Base-by-base conservation (phyloP, 2,113 vertebrate genomes). In the Zosterops borbonicus region DNA sequence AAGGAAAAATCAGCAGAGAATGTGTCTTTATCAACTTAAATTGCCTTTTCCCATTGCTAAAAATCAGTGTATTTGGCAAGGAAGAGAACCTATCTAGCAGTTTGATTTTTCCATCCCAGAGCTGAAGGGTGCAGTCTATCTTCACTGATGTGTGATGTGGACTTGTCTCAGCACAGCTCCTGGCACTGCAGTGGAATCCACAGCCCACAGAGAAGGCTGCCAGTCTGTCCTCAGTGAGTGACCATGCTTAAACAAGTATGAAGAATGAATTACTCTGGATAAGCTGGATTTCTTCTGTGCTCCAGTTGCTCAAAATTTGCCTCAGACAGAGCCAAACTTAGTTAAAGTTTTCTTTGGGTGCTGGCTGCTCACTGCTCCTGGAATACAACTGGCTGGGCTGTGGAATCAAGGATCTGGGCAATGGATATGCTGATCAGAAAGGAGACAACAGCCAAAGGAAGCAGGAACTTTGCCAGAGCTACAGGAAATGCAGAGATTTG, bases 11-110 rank as follows among this genome's bases (percentile, higher is more conserved):
- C 89, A 92, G 94, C 87, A 83, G 92, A 91, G 95, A 94, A 92
- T 96, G 85, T 96, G 92, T 98, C 97, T 97, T 96, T 95, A 97
- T 97, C 94, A 95, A 95, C 86, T 95, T 97, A 96, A 97, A 97
- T 97, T 96, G 94, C 93, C 94, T 96, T 96, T 97, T 90, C 95
- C 94, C 6, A 23, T 96, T 97, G 91, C 94, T 94, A 97, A 97
- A 95, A 80, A 95, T 86, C 88, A 74, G 76, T 22, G 44, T 87
- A 92, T 73, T 67, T 9, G 0, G 94, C 76, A 94, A 94, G 78
- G 88, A 90, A 95, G 77, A 94, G 93, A 89, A 59, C 70, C 88
- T 44, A 74, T 94, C 90, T 78, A 62, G 89, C 92, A 77, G 93
- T 78, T 95, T 96, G 94, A 97, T 96, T 95, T 96, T 97, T 88